phyloP scores from a whole-genome alignment of 2,888 invertebrate species.

The Tanypteryx hageni region DNA sequence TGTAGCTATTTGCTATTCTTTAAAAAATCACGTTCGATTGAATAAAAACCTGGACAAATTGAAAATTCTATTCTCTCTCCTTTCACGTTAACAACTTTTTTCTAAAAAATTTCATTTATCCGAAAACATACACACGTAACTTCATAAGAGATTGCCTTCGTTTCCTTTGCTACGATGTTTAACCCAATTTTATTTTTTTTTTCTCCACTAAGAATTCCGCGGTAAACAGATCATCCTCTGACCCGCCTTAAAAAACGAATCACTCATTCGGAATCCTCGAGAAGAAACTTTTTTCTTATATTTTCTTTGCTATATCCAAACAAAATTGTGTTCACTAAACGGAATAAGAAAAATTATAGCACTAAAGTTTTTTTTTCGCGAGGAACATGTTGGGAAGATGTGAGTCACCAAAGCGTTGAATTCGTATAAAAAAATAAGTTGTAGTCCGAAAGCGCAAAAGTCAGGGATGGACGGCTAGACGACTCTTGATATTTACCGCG shows the following conservation, averaged over 20 bases:
- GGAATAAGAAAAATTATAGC: not conserved
- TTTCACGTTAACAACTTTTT: no score
- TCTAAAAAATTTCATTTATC: no score
- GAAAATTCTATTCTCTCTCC: no score
- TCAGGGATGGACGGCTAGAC: not conserved
- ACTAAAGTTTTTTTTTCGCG: not conserved
- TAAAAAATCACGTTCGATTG: no score
- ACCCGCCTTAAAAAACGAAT: not conserved
- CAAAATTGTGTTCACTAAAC: constrained; percentile 3
- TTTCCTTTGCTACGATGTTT: not conserved
- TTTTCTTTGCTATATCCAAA: not conserved
- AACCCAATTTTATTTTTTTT: not conserved
- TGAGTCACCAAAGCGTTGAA: not conserved
- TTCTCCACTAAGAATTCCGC: not conserved
- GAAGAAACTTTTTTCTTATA: not conserved
- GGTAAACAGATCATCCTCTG: not conserved
- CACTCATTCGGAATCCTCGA: not conserved
- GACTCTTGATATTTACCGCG: not conserved
- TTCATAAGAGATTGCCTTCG: not conserved
- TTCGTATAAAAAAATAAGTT: not conserved
- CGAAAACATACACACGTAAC: no score
- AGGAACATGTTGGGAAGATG: not conserved
- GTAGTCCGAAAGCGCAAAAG: not conserved
- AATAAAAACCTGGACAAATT: no score
- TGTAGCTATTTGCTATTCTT: no score